Conservation (phyloP, 2,113 vertebrate genomes). For the Phylloscopus trochiloides region DNA sequence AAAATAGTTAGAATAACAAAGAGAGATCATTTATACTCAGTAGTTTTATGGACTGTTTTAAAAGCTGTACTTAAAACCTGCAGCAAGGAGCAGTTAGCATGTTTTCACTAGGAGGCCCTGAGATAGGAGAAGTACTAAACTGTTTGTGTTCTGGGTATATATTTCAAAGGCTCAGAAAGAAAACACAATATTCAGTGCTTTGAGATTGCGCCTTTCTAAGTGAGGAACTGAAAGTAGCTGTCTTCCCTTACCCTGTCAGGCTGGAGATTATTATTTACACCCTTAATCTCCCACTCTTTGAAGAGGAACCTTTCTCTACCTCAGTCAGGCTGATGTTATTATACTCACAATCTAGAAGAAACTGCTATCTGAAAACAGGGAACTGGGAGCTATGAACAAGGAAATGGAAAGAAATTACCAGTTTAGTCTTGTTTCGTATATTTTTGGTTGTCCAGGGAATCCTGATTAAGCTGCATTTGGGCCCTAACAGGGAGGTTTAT, state of each 20-base stretch:
- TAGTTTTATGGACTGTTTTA: not conserved
- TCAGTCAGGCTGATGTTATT: not conserved
- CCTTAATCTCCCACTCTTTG: not conserved
- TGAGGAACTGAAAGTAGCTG: not conserved
- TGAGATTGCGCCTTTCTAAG: not conserved
- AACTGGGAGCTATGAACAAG: not conserved
- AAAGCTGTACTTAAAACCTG: not conserved
- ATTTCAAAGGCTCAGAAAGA: not conserved
- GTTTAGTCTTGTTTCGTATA: not conserved
- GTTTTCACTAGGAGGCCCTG: not conserved
- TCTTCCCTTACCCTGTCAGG: not conserved
- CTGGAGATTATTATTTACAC: not conserved
- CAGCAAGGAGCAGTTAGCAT: not conserved
- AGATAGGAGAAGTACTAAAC: not conserved
- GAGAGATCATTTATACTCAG: not conserved
- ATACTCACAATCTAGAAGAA: not conserved
- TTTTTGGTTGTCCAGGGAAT: slow-evolving; percentile 5
- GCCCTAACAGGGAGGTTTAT: not conserved
- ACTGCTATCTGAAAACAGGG: not conserved
- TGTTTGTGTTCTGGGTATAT: not conserved
- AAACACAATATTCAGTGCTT: not conserved
- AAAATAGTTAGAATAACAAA: not conserved
- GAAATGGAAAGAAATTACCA: not conserved
- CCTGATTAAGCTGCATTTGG: not conserved
- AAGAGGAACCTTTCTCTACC: not conserved